phyloP scores from a whole-genome alignment of 2,113 vertebrate genomes.

The Chrysochloris asiatica region DNA sequence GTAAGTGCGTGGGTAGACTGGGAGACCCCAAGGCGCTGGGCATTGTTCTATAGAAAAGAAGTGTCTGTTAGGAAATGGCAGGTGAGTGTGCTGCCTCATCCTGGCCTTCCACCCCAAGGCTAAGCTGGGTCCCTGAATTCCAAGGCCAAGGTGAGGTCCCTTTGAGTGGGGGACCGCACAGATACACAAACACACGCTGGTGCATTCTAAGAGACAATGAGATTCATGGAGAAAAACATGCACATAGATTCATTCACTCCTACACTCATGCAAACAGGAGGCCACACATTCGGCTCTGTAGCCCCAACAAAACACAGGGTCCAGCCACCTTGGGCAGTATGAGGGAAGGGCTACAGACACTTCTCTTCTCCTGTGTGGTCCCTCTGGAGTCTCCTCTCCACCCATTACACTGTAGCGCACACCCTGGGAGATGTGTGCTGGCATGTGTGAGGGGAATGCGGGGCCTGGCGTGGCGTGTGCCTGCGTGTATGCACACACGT shows the following conservation, averaged over 20 bases:
- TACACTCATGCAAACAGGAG: not conserved
- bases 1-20: slow-evolving; percentile 88
- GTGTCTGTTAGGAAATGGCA: not conserved
- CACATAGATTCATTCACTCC: not conserved
- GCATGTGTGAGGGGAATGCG: not conserved
- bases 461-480: slow-evolving; percentile 60
- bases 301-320: not conserved
- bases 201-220: not conserved
- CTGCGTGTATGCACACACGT: slow-evolving; percentile 61
- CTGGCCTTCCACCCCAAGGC: not conserved
- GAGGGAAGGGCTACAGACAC: not conserved
- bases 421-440: not conserved
- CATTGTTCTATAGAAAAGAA: slow-evolving; percentile 87
- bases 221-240: not conserved
- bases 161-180: not conserved
- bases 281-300: not conserved
- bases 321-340: not conserved
- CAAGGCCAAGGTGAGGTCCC: not conserved
- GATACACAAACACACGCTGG: not conserved
- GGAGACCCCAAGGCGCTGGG: slow-evolving; percentile 92
- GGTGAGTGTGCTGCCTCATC: not conserved
- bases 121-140: not conserved
- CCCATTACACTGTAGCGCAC: not conserved
- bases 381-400: not conserved
- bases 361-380: not conserved